Conservation (phyloP, 2,797 vertebrate genomes). For the Neosilurus hyrtlii region DNA sequence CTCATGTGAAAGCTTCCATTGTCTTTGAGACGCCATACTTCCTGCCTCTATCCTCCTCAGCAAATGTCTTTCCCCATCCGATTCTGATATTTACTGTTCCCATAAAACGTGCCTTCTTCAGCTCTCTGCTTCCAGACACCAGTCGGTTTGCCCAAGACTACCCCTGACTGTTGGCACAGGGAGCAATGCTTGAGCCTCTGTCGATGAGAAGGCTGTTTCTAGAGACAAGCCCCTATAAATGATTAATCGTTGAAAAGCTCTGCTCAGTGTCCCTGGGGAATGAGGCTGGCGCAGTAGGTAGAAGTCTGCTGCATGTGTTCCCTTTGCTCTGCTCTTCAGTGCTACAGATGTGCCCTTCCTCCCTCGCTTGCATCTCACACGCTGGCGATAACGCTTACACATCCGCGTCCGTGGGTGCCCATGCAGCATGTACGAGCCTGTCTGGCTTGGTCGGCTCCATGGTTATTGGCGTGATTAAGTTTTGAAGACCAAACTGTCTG, state of each 20-base stretch:
- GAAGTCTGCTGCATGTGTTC: constrained; percentile 32
- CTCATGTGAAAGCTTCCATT: constrained; percentile 48
- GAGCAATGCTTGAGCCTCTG: constrained; percentile 42
- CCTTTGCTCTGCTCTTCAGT: constrained; percentile 40
- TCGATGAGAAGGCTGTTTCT: constrained; percentile 53
- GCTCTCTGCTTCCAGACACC: constrained; percentile 32
- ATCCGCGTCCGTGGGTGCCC: constrained; percentile 26
- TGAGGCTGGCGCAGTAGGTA: constrained; percentile 40
- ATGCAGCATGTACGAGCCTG: constrained; percentile 15
- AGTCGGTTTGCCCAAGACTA: constrained; percentile 31
- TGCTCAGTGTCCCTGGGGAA: constrained; percentile 19
- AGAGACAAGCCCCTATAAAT: constrained; percentile 54
- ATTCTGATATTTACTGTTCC: constrained; percentile 56
- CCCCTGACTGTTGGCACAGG: constrained; percentile 44
- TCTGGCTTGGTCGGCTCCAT: constrained; percentile 22
- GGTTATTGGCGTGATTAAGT: constrained; percentile 24
- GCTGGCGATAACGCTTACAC: constrained; percentile 21
- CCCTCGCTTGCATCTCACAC: constrained; percentile 31
- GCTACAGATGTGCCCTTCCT: constrained; percentile 42
- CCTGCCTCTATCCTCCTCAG: constrained; percentile 40
- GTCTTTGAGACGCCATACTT: constrained; percentile 53
- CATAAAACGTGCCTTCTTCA: constrained; percentile 59
- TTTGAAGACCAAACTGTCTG: constrained; percentile 29
- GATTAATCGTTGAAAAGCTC: constrained; percentile 50
- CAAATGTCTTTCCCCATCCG: constrained; percentile 50